A percentile compares a stretch with the other conserved stretches of the same genome.
These are phyloP conservation scores for Cepphus grylle DNA, from an alignment of 2,113 vertebrate species.

Conservation along the genomic window DNA sequence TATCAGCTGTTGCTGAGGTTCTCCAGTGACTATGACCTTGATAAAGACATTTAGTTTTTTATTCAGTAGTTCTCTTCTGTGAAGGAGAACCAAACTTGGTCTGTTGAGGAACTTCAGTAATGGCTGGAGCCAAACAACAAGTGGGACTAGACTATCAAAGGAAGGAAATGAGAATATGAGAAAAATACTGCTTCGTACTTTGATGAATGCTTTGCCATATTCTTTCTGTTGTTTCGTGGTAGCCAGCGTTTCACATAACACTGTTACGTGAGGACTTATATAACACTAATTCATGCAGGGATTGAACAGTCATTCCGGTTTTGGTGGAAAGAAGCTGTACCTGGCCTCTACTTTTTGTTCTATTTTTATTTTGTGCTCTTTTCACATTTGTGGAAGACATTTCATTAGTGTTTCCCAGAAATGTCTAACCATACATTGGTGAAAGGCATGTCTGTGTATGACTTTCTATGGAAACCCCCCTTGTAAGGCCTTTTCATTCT, in stretches of 20 bases:
- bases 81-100: neutral
- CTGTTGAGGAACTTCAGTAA: neutral
- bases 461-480: neutral
- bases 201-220: neutral
- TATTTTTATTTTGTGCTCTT: slow-evolving; percentile 6
- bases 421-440: neutral
- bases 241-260: neutral
- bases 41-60: neutral
- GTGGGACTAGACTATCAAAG: neutral
- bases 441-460: neutral
- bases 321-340: neutral
- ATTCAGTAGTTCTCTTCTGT: neutral
- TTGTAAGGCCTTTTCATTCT: neutral
- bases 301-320: neutral
- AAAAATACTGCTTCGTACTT: neutral
- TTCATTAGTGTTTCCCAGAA: neutral
- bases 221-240: neutral
- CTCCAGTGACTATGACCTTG: neutral
- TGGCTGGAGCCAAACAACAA: neutral
- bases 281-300: neutral
- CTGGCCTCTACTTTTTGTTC: neutral
- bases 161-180: neutral
- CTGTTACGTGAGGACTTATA: neutral
- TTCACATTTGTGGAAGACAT: neutral
- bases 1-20: neutral